Conservation (phyloP, 2,888 invertebrate species). For the Carpatolechia fugitivella region DNA sequence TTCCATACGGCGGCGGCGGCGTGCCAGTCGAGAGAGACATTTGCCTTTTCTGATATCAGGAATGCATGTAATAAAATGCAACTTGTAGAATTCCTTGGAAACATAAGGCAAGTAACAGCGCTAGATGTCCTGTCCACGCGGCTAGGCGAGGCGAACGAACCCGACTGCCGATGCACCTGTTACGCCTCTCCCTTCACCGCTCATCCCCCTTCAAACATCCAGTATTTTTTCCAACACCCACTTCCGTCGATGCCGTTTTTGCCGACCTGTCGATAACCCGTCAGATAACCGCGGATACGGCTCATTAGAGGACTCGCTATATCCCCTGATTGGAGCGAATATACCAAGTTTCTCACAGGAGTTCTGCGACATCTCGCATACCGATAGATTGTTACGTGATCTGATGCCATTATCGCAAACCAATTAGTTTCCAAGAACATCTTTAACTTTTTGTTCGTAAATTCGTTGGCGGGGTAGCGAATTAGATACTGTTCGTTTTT, state of each 20-base stretch:
- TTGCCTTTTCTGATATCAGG: not conserved
- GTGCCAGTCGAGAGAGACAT: slow-evolving; percentile 3
- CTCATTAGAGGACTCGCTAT: slow-evolving; percentile 67
- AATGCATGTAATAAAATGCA: slow-evolving; percentile 3
- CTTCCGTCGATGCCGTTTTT: slow-evolving; percentile 72
- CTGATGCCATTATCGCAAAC: slow-evolving; percentile 48
- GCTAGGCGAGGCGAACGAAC: slow-evolving; percentile 58
- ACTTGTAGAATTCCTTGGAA: slow-evolving; percentile 8
- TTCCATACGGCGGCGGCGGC: not conserved
- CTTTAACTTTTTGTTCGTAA: not conserved
- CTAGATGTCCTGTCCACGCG: slow-evolving; percentile 44
- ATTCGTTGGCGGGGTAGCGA: not conserved
- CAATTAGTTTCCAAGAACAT: slow-evolving; percentile 37
- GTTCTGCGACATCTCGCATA: slow-evolving; percentile 27
- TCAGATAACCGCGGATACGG: slow-evolving; percentile 66
- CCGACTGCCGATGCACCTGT: slow-evolving; percentile 51
- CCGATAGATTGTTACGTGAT: slow-evolving; percentile 40
- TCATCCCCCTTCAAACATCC: slow-evolving; percentile 26
- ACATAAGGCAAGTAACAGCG: slow-evolving; percentile 16
- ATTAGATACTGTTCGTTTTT: not conserved
- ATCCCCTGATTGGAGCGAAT: slow-evolving; percentile 50
- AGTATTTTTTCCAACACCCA: slow-evolving; percentile 62
- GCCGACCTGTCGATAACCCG: slow-evolving; percentile 67
- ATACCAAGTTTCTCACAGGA: slow-evolving; percentile 39
- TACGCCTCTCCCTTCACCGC: slow-evolving; percentile 56